Evolutionary conservation across 2,113 vertebrate species (phyloP).

Genomic region (Etia nguti): DNA sequence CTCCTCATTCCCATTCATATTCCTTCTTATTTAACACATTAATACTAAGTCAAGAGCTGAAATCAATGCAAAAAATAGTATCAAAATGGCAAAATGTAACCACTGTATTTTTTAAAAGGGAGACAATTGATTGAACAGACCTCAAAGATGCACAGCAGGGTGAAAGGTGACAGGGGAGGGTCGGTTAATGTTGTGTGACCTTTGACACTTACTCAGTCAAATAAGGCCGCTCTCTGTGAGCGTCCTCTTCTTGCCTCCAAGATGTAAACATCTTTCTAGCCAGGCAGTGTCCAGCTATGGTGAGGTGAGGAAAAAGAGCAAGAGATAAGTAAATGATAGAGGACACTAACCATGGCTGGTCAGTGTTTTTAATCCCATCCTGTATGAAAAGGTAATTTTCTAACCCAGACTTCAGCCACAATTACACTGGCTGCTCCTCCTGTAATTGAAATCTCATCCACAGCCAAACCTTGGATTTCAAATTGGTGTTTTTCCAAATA

Average conservation of each 20-base stretch:
- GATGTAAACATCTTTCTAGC: conserved; percentile 51
- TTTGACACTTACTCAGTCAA: conserved; percentile 78
- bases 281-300: conserved; percentile 78
- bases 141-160: not conserved
- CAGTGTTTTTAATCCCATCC: not conserved
- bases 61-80: not conserved
- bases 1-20: not conserved
- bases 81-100: not conserved
- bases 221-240: conserved; percentile 11
- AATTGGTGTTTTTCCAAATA: not conserved
- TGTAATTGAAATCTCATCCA: not conserved
- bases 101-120: not conserved
- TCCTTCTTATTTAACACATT: not conserved
- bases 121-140: not conserved
- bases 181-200: not conserved
- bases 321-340: not conserved
- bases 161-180: not conserved
- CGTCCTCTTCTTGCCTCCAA: conserved; percentile 33
- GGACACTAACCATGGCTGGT: not conserved
- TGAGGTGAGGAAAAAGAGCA: not conserved
- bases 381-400: not conserved
- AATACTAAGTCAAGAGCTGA: not conserved
- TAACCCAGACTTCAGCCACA: not conserved
- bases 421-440: not conserved
- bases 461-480: not conserved